These are phyloP conservation scores for Myanophis thanlyinensis DNA, from an alignment of 2,113 vertebrate species.

Conservation along the genomic window DNA sequence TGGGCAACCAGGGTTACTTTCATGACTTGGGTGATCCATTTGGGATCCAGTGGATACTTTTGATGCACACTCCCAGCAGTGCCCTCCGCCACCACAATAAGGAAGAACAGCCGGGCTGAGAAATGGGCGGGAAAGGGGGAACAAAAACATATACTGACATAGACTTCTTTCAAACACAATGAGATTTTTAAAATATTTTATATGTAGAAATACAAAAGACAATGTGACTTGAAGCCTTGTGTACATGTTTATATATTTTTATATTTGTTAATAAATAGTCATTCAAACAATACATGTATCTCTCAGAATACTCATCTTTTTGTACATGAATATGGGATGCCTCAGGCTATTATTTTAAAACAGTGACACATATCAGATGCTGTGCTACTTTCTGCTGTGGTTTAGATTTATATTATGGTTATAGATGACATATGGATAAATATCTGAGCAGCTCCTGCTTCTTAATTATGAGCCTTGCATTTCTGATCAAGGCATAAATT, in stretches of 20 bases:
- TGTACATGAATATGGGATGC: not conserved
- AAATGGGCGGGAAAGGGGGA: not conserved
- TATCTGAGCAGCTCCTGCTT: not conserved
- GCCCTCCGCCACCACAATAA: not conserved
- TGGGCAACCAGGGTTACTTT: not conserved
- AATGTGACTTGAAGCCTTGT: conserved; percentile 64
- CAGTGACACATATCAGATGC: not conserved
- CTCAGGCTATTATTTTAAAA: not conserved
- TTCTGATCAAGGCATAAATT: not conserved
- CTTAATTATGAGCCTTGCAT: not conserved
- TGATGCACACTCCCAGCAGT: not conserved
- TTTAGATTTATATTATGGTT: not conserved
- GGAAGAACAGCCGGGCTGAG: not conserved
- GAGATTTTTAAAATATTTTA: conserved; percentile 42
- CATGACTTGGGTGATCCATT: not conserved
- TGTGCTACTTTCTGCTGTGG: not conserved
- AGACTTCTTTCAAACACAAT: conserved; percentile 17
- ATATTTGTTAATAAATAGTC: conserved; percentile 73
- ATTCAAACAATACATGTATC: not conserved
- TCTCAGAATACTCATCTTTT: not conserved
- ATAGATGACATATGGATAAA: not conserved
- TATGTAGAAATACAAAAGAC: conserved; percentile 39
- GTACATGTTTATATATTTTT: conserved; percentile 70
- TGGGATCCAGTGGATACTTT: not conserved
- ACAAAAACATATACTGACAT: conserved; percentile 9